Conservation (phyloP, 2,113 vertebrate species). For the Corvus hawaiiensis region DNA sequence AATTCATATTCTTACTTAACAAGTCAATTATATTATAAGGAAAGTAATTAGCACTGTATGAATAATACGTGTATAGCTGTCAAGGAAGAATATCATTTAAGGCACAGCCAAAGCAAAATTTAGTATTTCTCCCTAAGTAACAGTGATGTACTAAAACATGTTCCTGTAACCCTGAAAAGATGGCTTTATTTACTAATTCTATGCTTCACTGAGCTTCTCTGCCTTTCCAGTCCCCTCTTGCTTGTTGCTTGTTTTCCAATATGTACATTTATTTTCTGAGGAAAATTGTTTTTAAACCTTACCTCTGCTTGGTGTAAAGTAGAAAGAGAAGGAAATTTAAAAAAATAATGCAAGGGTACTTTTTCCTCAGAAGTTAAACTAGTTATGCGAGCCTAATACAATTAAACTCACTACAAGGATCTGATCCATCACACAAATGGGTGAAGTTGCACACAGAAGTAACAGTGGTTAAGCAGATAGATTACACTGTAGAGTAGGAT, state of each 20-base stretch:
- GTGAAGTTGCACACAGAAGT: background rate
- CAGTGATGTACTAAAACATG: background rate
- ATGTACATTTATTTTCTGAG: background rate
- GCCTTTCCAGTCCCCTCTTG: background rate
- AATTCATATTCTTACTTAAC: slow-evolving; percentile 63
- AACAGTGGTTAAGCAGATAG: background rate
- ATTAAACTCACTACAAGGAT: background rate
- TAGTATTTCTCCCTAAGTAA: background rate
- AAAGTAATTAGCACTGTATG: slow-evolving; percentile 59
- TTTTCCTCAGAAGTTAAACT: background rate
- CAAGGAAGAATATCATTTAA: slow-evolving; percentile 32
- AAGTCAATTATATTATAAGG: slow-evolving; percentile 30
- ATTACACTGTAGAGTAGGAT: background rate
- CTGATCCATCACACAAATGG: background rate
- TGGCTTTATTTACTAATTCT: background rate
- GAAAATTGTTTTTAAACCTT: background rate
- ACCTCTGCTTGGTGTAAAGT: background rate
- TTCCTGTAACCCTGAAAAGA: background rate
- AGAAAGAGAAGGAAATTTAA: background rate
- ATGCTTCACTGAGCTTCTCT: background rate
- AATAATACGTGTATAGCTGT: slow-evolving; percentile 27
- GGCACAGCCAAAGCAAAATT: background rate
- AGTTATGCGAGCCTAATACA: background rate
- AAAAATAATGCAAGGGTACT: background rate
- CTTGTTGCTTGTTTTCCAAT: background rate